phyloP scores from a whole-genome alignment of 2,113 vertebrate genomes.

The Chloropsis cyanopogon region DNA sequence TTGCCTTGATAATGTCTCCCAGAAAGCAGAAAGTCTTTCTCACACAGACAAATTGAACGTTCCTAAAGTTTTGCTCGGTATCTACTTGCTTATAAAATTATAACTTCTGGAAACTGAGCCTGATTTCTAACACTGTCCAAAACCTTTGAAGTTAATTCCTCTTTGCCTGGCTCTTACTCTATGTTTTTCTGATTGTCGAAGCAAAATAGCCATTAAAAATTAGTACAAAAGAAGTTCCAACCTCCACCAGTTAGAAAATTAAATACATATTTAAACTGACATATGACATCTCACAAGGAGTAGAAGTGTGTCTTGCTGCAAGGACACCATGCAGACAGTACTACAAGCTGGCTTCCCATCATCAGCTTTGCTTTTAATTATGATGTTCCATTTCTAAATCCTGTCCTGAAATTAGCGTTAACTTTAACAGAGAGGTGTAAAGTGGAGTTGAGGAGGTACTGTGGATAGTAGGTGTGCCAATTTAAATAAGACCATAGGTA shows the following conservation, averaged over 20 bases:
- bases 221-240: background rate
- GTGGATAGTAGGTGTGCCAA: background rate
- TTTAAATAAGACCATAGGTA: background rate
- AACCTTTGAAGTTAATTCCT: background rate
- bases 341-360: background rate
- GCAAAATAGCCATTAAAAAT: background rate
- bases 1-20: background rate
- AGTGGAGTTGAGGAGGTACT: background rate
- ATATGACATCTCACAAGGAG: background rate
- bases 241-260: background rate
- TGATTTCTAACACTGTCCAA: background rate
- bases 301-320: background rate
- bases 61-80: background rate
- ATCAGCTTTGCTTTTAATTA: background rate
- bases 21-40: background rate
- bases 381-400: background rate
- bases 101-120: background rate
- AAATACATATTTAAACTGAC: background rate
- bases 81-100: background rate
- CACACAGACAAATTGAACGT: background rate
- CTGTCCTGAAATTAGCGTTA: background rate
- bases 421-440: background rate
- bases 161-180: background rate
- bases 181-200: background rate
- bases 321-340: background rate